A percentile compares a stretch with the other conserved stretches of the same genome.
These are phyloP conservation scores for Chelon auratus DNA, from an alignment of 2,797 vertebrate genomes.

Conservation along the genomic window DNA sequence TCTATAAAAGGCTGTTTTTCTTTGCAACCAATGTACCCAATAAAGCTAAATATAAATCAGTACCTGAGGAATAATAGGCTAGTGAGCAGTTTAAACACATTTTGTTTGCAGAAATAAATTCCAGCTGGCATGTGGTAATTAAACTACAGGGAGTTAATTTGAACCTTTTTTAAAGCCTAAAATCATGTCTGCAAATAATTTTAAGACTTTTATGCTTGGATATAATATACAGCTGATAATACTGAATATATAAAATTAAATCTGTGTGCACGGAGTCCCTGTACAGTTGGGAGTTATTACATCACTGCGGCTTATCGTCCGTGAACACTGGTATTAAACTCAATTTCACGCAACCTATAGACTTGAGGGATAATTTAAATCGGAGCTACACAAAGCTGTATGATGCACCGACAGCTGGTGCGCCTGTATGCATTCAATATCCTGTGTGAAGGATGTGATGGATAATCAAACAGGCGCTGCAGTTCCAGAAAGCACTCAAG, in stretches of 20 bases:
- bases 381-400: slow-evolving; percentile 28
- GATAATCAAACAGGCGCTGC: slow-evolving; percentile 20
- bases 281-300: slow-evolving; percentile 53
- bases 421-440: slow-evolving; percentile 14
- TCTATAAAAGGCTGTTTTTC: background rate
- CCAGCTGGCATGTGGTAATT: background rate
- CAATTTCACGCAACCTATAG: slow-evolving; percentile 48
- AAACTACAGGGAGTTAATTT: slow-evolving; percentile 5
- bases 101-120: background rate
- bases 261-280: slow-evolving; percentile 15
- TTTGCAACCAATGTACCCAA: background rate
- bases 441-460: background rate
- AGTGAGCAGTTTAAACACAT: background rate
- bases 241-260: background rate
- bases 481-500: slow-evolving; percentile 4
- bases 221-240: background rate
- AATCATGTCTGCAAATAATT: background rate
- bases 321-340: slow-evolving; percentile 48
- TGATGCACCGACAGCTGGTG: slow-evolving; percentile 53
- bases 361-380: slow-evolving; percentile 54
- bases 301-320: slow-evolving; percentile 64
- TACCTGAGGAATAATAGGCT: background rate
- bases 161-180: background rate
- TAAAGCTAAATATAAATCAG: background rate
- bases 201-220: background rate